Conservation (phyloP, 2,113 vertebrate genomes). For the Cyanoderma ruficeps region DNA sequence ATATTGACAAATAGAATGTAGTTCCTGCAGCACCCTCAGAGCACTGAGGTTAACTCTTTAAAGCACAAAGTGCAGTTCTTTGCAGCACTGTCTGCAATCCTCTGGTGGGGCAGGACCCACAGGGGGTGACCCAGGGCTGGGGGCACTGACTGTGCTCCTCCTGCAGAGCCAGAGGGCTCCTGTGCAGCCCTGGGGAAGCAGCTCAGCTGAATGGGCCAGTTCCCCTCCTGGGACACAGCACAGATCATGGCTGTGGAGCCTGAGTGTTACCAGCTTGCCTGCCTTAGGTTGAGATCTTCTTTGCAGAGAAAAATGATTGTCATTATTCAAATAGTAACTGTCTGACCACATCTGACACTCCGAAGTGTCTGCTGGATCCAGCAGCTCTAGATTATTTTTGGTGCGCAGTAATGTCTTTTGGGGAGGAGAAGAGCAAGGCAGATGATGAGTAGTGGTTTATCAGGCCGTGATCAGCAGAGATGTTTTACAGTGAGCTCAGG, state of each 20-base stretch:
- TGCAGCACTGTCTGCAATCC: not conserved
- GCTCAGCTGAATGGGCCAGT: not conserved
- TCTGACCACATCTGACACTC: constrained; percentile 41
- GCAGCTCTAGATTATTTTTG: constrained; percentile 25
- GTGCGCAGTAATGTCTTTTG: not conserved
- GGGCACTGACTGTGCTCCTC: not conserved
- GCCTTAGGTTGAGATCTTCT: not conserved
- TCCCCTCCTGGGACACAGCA: not conserved
- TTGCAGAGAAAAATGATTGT: not conserved
- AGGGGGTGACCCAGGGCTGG: not conserved
- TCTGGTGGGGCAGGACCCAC: not conserved
- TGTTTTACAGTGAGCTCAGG: not conserved
- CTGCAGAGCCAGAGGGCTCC: not conserved
- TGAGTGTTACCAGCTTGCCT: not conserved
- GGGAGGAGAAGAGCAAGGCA: not conserved
- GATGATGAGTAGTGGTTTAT: constrained; percentile 12
- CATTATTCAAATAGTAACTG: constrained; percentile 11
- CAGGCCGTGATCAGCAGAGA: not conserved
- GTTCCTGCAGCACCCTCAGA: not conserved
- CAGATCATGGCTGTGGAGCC: not conserved
- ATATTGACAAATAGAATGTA: not conserved
- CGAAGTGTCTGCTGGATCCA: not conserved
- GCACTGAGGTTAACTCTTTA: not conserved
- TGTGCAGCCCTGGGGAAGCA: not conserved
- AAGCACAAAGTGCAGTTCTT: not conserved